These are phyloP conservation scores for Cephus pygmeus DNA, from an alignment of 2,888 invertebrate species.

Conservation along the genomic window DNA sequence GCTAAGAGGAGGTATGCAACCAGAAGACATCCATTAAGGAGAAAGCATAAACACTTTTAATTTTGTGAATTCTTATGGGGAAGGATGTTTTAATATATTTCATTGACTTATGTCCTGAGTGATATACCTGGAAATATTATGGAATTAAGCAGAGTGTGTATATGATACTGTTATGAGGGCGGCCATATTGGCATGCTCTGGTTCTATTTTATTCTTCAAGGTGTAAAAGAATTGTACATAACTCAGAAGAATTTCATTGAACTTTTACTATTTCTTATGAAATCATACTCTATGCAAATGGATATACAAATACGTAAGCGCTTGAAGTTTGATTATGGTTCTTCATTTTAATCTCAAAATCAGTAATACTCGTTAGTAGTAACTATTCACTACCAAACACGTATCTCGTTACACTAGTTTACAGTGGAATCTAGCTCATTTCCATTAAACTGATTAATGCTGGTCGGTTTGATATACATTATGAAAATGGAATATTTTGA, in stretches of 20 bases:
- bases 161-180: neutral
- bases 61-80: neutral
- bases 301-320: neutral
- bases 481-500: neutral
- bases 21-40: constrained; percentile 67
- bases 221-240: neutral
- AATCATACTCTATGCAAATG: neutral
- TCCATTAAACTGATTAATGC: neutral
- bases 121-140: neutral
- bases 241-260: neutral
- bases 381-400: neutral
- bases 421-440: neutral
- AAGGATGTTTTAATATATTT: neutral
- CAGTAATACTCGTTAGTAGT: neutral
- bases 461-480: neutral
- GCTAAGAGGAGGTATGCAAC: constrained; percentile 40
- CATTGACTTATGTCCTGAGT: neutral
- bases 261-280: neutral
- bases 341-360: neutral
- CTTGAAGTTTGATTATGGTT: neutral
- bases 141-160: neutral
- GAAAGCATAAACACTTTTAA: constrained; percentile 51
- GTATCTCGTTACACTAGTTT: neutral
- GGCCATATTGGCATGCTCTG: neutral
- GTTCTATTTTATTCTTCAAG: neutral